phyloP scores from a whole-genome alignment of 2,797 vertebrate genomes.

The Megaceryle alcyon region DNA sequence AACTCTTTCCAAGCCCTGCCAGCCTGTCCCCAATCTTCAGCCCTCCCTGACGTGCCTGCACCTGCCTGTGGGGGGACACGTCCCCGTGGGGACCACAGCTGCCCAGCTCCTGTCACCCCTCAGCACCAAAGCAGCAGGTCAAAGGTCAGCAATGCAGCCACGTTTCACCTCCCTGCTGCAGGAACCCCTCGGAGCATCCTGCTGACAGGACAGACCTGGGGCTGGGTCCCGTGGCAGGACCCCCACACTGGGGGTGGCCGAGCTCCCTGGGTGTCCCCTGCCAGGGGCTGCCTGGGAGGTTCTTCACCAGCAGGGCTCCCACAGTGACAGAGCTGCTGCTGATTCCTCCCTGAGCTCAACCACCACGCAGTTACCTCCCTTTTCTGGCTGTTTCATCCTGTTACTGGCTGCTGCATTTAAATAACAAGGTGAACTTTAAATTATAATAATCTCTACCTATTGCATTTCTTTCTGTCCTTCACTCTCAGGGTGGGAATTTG shows the following conservation, averaged over 20 bases:
- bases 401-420: neutral
- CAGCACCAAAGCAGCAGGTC: neutral
- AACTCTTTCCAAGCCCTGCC: too few relatives aligned
- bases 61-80: neutral
- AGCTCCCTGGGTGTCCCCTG: too few relatives aligned
- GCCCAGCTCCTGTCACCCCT: neutral
- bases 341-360: neutral
- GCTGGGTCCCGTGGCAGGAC: neutral
- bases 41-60: rapidly evolving
- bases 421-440: neutral
- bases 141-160: neutral
- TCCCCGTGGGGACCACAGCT: neutral
- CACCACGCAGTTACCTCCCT: rapidly evolving
- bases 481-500: constrained; percentile 24
- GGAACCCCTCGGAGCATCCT: neutral
- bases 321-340: rapidly evolving
- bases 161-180: neutral
- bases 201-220: neutral
- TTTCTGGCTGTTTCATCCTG: neutral
- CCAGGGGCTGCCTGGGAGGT: neutral
- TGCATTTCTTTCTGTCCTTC: constrained; percentile 25
- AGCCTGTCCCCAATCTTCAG: neutral
- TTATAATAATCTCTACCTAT: neutral
- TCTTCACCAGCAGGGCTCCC: neutral
- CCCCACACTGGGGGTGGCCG: neutral